Evolutionary conservation across 2,113 vertebrate genomes (phyloP), one percentile per base, ranked within the genome.

Genomic region (Tinamus guttatus): DNA sequence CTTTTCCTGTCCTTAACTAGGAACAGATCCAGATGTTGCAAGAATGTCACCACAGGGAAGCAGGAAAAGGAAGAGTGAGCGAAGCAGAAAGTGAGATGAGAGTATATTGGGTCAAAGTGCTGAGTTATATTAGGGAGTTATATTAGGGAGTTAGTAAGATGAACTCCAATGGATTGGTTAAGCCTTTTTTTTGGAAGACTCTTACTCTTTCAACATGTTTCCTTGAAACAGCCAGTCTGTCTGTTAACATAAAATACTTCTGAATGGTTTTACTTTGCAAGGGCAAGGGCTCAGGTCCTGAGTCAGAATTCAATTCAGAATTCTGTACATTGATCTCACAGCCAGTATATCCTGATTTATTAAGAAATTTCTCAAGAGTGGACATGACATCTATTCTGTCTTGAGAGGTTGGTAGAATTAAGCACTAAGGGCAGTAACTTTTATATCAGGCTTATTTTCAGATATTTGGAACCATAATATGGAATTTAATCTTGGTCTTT

Each of bases 1-100:
- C 95, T 96, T 95, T 97, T 98, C 97, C 98, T 98, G 98, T 97
- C 96, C 96, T 98, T 98, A 98, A 97, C 90, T 95, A 96, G 89
- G 93, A 98, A 87, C 97, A 97, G 97, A 96, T 88, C 62, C 92
- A 92, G 90, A 89, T 93, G 73, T 54, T 96, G 51, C 59, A 94
- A 94, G 83, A 93, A 89, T 32, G 38, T 92, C 79, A 43, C 36
- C n/a, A 85, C 85, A 84, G 92, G 65, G 78, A 93, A 82, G 49
- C 70, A 89, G 94, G 96, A 89, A 96, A 71, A 90, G 94, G 75
- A 97, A 92, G 60, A 34, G 65, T 30, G 34, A 94, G 84, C 84
- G 81, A 83, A 79, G 68, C 58, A 90, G 81, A 88, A 84, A 85
- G 67, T 19, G 81, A 73, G 12, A 62, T 78, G 45, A 40, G 80